A percentile compares a stretch with the other conserved stretches of the same genome.
phyloP scores from a whole-genome alignment of 2,888 invertebrate species.

The Crepidodera aurea region DNA sequence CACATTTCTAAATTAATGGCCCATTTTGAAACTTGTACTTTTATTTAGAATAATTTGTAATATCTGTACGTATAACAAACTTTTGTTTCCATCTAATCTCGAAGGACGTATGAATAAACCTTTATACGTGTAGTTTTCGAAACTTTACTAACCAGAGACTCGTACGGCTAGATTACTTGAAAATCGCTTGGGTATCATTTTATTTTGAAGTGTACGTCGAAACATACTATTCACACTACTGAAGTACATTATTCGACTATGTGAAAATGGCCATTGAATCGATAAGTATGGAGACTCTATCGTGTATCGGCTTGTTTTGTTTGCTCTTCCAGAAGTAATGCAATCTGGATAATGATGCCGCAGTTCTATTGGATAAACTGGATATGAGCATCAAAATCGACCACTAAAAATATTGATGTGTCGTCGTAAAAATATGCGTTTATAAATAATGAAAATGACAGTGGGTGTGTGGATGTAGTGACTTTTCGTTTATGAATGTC shows the following conservation, averaged over 20 bases:
- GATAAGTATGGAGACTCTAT: background rate
- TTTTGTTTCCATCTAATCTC: background rate
- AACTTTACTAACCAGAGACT: constrained; percentile 7
- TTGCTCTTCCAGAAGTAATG: background rate
- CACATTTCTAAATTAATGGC: too few relatives aligned
- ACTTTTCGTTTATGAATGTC: too few relatives aligned
- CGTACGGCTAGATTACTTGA: constrained; percentile 11
- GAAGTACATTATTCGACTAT: background rate
- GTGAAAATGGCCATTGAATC: background rate
- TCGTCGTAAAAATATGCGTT: too few relatives aligned
- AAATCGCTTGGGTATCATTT: constrained; percentile 19
- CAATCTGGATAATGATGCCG: background rate
- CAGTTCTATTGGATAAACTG: background rate
- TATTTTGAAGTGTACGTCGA: constrained; percentile 1
- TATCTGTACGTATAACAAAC: too few relatives aligned
- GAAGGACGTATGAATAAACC: constrained; percentile 4
- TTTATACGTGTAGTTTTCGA: background rate
- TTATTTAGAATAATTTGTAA: too few relatives aligned
- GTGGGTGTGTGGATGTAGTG: too few relatives aligned
- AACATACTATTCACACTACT: constrained; percentile 2
- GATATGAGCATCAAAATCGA: background rate
- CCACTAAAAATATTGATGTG: too few relatives aligned
- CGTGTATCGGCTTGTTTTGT: background rate
- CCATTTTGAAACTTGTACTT: too few relatives aligned
- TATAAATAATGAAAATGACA: too few relatives aligned